Evolutionary conservation across 2,888 invertebrate genomes (phyloP).

Genomic region (Lacanobia oleracea): DNA sequence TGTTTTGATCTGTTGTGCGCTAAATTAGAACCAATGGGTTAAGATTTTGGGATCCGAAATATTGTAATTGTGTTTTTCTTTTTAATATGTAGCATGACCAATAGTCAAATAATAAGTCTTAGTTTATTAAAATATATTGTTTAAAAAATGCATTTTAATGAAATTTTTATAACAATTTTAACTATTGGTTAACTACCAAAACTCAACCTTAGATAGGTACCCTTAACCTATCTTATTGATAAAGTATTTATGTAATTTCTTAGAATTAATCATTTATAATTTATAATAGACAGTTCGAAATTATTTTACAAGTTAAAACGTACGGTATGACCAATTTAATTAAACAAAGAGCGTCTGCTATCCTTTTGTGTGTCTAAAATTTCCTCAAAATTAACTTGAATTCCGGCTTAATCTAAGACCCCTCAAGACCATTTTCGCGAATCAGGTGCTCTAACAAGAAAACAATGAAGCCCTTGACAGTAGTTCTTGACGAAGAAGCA

Average conservation of each 20-base stretch:
- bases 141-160: too few relatives aligned
- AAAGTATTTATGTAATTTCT: not conserved
- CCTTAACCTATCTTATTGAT: not conserved
- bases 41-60: too few relatives aligned
- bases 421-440: constrained; percentile 26
- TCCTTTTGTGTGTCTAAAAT: constrained; percentile 24
- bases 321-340: constrained; percentile 10
- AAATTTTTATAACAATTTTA: too few relatives aligned
- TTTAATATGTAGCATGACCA: too few relatives aligned
- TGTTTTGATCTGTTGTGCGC: too few relatives aligned
- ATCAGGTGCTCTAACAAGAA: constrained; percentile 57
- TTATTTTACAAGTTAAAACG: not conserved
- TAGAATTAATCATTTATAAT: not conserved
- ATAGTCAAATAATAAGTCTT: too few relatives aligned
- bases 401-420: constrained; percentile 18
- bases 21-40: too few relatives aligned
- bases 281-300: not conserved
- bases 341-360: constrained; percentile 23
- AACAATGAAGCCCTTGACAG: constrained; percentile 57
- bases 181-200: too few relatives aligned
- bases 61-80: too few relatives aligned
- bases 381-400: constrained; percentile 40
- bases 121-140: too few relatives aligned
- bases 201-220: not conserved
- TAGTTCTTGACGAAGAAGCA: constrained; percentile 71